Evolutionary conservation across 1,140 invertebrate species (phyloP).

Genomic region (Zaprionus nigranus): DNA sequence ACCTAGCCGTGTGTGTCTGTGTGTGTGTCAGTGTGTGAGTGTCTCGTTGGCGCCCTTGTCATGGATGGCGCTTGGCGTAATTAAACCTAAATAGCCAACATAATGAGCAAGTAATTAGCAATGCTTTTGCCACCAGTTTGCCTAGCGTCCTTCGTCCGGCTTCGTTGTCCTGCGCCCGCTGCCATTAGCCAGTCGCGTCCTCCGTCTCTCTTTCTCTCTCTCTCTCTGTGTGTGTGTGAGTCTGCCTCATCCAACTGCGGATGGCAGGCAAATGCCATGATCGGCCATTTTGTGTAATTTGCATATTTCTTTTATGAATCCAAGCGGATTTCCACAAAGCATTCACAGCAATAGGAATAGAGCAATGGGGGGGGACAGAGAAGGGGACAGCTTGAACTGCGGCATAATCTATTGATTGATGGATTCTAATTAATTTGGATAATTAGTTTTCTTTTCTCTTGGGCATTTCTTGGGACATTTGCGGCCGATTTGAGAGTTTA

Average conservation of each 20-base stretch:
- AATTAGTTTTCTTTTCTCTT: slow-evolving; percentile 40
- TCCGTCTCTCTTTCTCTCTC: not conserved
- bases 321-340: slow-evolving; percentile 9
- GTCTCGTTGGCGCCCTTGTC: slow-evolving; percentile 63
- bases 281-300: slow-evolving; percentile 27
- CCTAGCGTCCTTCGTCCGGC: slow-evolving; percentile 24
- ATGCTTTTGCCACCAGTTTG: slow-evolving; percentile 68
- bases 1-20: not conserved
- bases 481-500: not conserved
- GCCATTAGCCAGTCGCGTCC: slow-evolving; percentile 21
- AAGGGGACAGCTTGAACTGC: not conserved
- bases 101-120: slow-evolving; percentile 84
- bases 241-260: not conserved
- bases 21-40: slow-evolving; percentile 26
- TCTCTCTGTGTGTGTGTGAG: not conserved
- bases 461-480: not conserved
- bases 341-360: not conserved
- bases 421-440: slow-evolving; percentile 53
- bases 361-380: not conserved
- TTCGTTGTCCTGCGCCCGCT: slow-evolving; percentile 1
- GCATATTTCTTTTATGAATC: slow-evolving; percentile 30
- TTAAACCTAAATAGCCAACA: slow-evolving; percentile 84
- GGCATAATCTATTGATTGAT: slow-evolving; percentile 39
- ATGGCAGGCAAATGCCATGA: slow-evolving; percentile 12
- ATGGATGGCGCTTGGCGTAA: slow-evolving; percentile 75